Conservation (phyloP, 1,140 invertebrate genomes). For the Pinna nobilis region DNA sequence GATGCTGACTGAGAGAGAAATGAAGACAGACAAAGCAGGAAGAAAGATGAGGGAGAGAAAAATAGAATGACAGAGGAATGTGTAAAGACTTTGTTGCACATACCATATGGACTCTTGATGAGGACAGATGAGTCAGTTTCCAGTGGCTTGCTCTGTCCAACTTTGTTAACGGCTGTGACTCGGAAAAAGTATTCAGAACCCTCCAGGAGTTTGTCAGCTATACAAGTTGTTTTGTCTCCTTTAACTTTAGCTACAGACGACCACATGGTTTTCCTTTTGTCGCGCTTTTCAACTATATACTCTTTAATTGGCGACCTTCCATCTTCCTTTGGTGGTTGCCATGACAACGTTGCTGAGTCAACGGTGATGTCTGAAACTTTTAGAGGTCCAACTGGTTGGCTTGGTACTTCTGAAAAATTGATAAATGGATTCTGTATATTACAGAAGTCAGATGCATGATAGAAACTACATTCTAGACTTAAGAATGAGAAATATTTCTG, state of each 20-base stretch:
- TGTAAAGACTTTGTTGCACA: too few species aligned
- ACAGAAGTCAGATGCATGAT: not conserved
- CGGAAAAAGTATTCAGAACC: constrained; percentile 92
- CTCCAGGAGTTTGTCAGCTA: constrained; percentile 91
- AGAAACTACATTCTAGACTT: not conserved
- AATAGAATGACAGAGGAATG: too few species aligned
- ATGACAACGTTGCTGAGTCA: constrained; percentile 94
- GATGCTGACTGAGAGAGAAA: too few species aligned
- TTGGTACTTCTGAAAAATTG: constrained; percentile 66
- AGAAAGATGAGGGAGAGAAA: too few species aligned
- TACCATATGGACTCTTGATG: constrained; percentile 83
- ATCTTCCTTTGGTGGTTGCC: constrained; percentile 92
- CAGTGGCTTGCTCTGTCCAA: constrained; percentile 89
- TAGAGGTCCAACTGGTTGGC: constrained; percentile 79
- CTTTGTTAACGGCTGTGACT: constrained; percentile 92
- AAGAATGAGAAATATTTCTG: not conserved
- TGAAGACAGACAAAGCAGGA: too few species aligned
- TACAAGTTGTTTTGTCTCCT: constrained; percentile 64
- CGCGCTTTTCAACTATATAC: constrained; percentile 92
- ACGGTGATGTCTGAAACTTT: constrained; percentile 94
- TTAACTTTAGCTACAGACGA: constrained; percentile 54
- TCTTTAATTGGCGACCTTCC: constrained; percentile 96
- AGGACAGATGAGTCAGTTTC: constrained; percentile 85
- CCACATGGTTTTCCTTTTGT: constrained; percentile 66
- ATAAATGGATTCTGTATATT: not conserved